phyloP scores from a whole-genome alignment of 1,140 invertebrate genomes.

The Diachasmimorpha longicaudata region DNA sequence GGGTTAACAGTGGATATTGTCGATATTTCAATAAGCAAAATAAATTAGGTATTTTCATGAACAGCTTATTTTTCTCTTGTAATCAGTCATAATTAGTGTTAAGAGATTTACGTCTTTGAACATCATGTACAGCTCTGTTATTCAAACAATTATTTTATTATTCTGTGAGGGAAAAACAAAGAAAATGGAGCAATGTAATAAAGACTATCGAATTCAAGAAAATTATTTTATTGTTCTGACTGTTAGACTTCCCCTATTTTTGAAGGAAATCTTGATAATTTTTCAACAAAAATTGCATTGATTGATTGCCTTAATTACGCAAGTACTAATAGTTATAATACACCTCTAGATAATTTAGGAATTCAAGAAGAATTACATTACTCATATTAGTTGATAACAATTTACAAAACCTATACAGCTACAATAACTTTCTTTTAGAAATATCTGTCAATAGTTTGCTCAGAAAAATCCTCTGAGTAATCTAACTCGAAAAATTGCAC shows the following conservation, averaged over 20 bases:
- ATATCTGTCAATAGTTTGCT: background rate
- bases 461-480: background rate
- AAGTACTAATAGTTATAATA: no score
- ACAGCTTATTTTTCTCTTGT: conserved; percentile 21
- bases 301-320: no score
- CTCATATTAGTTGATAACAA: background rate
- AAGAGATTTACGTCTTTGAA: conserved; percentile 34
- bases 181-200: conserved; percentile 23
- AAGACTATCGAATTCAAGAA: conserved; percentile 20
- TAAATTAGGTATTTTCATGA: conserved; percentile 32
- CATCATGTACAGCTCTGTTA: conserved; percentile 40
- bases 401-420: background rate
- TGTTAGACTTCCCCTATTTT: no score
- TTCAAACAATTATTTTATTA: conserved; percentile 47
- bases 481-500: background rate
- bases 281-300: no score
- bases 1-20: background rate
- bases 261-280: no score
- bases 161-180: conserved; percentile 40
- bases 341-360: no score
- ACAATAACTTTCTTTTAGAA: conserved; percentile 5
- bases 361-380: background rate
- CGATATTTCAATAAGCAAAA: conserved; percentile 17
- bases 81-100: conserved; percentile 16
- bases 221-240: no score